These are phyloP conservation scores for Myiothlypis chrysogaster DNA, from an alignment of 2,797 vertebrate genomes.

Conservation along the genomic window DNA sequence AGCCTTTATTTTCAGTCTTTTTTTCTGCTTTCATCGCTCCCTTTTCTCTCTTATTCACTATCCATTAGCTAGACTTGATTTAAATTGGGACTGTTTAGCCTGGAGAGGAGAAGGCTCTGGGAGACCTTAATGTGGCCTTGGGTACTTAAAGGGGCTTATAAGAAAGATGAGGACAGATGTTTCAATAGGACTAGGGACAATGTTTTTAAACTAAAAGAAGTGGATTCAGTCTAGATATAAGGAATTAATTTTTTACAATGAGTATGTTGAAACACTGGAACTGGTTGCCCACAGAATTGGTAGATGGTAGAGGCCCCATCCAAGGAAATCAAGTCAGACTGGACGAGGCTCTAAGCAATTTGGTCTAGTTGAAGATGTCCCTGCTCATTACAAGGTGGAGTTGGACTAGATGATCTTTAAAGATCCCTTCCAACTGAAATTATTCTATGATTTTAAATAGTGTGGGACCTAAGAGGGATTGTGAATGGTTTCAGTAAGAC, in stretches of 20 bases:
- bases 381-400: neutral
- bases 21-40: neutral
- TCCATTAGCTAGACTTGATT: neutral
- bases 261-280: neutral
- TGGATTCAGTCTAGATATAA: neutral
- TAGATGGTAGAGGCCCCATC: neutral
- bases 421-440: neutral
- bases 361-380: neutral
- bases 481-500: neutral
- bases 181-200: accelerated
- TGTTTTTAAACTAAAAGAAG: neutral
- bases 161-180: neutral
- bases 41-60: neutral
- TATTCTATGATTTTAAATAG: neutral
- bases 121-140: neutral
- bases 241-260: neutral
- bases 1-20: neutral
- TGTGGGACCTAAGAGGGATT: neutral
- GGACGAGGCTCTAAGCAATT: neutral
- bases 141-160: neutral
- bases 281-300: neutral
- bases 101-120: neutral
- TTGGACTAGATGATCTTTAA: neutral
- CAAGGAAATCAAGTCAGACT: neutral
- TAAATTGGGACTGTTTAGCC: neutral